Percentiles rank a stretch among this genome's conserved stretches.
Evolutionary conservation across 2,888 invertebrate genomes (phyloP).

Genomic region (Deroplatys truncata): DNA sequence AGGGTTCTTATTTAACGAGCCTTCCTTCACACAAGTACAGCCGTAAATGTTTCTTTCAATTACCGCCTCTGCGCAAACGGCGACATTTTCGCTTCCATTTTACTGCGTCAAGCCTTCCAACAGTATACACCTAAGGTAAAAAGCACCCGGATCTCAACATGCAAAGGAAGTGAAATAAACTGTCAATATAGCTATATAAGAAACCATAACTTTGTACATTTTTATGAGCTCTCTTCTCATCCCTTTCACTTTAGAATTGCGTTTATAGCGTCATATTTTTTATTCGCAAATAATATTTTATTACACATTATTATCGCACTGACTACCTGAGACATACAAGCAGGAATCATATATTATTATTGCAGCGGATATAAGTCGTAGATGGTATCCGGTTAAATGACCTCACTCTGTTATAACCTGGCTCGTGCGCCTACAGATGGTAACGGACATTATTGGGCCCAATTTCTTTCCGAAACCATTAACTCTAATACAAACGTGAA

Average conservation of each 20-base stretch:
- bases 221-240: not conserved
- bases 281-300: no score
- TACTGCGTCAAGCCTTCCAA: not conserved
- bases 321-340: no score
- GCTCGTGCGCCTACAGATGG: no score
- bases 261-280: not conserved
- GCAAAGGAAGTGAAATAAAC: not conserved
- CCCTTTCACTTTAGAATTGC: not conserved
- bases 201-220: not conserved
- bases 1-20: not conserved
- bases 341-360: no score
- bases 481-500: no score
- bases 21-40: not conserved
- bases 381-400: no score
- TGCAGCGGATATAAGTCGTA: no score
- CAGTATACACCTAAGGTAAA: not conserved
- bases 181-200: not conserved
- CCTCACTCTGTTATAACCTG: no score
- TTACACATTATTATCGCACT: no score
- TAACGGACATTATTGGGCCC: no score
- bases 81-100: not conserved
- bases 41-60: not conserved
- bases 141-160: not conserved
- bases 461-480: no score
- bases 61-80: not conserved